Conservation (phyloP, 1,140 invertebrate genomes). For the Drosophila azteca region DNA sequence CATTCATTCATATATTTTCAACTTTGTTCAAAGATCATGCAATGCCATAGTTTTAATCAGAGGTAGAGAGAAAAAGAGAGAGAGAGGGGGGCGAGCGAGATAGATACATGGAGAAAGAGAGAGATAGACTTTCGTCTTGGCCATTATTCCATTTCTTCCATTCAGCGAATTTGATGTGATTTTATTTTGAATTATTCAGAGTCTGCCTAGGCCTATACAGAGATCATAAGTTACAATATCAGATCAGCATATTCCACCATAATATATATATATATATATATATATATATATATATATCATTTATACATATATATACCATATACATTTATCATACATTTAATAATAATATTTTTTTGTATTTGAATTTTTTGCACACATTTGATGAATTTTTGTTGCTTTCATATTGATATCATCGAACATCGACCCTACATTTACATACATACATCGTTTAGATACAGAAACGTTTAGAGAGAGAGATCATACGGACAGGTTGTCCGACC, state of each 20-base stretch:
- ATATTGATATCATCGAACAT: constrained; percentile 78
- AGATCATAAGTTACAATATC: constrained; percentile 17
- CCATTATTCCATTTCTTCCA: constrained; percentile 46
- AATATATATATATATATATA: constrained; percentile 31
- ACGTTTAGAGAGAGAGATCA: constrained; percentile 6
- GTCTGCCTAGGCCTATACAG: constrained; percentile 17
- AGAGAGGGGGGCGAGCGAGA: background rate
- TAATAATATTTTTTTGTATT: constrained; percentile 31
- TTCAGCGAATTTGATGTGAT: constrained; percentile 54
- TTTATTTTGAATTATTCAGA: constrained; percentile 48
- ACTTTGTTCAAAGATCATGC: background rate
- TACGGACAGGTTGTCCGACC: constrained; percentile 47
- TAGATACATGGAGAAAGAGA: constrained; percentile 9
- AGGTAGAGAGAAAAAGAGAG: constrained; percentile 1
- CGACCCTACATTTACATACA: constrained; percentile 46
- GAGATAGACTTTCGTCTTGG: constrained; percentile 27
- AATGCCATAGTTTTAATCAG: constrained; percentile 16
- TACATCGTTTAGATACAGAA: constrained; percentile 24
- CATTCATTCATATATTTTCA: background rate
- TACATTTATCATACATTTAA: constrained; percentile 42
- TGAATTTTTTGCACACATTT: constrained; percentile 56
- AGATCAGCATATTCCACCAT: constrained; percentile 37
- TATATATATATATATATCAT: no score
- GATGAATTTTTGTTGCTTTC: constrained; percentile 70
- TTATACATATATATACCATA: background rate